Evolutionary conservation across 1,140 invertebrate species (phyloP), one percentile per base, ranked within the genome.

Genomic region (Trichomalopsis sarcophagae): DNA sequence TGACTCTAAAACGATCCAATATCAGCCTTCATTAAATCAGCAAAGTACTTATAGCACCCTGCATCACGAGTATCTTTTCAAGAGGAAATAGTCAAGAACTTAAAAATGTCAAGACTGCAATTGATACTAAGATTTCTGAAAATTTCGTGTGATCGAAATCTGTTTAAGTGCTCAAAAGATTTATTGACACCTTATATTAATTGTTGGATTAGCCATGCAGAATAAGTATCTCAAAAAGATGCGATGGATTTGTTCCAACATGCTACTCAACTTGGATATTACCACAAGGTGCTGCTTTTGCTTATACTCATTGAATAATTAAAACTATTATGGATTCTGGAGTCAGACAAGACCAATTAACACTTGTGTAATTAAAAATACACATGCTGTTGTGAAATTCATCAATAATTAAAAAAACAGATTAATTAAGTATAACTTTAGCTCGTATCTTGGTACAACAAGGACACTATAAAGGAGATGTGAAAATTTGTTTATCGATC

Each of bases 201-300:
- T 77, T 96, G 97, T 89, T 99, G 98, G 98, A 96, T 98, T 88
- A 97, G 98, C 77, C 95, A 97, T 84, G 98, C 97, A 23, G 97
- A 98, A 94, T 92, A 89, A 11, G 94, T 97, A 55, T 90, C 93
- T 2, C 94, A 95, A 84, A 95, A 95, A 86, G 97, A 98, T 90
- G 96, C 97, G 0, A 96, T 98, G 94, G 97, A 98, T 93, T 93
- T 99, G 21, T 98, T 97, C 88, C 94, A 97, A 81, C 97, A 98
- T 92, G 96, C 97, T n/a, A 96, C 95, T 30, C 95, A 96, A 87
- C 93, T 98, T 13, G 95, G 95, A 55, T 96, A 95, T 91, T 96
- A 97, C 93, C 94, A 94, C 82, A 96, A 97, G 92, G n/a, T n/a
- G 95, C 96, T 85, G 95, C 95, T 44, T 80, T 96, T 11, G 96